Base-by-base conservation (phyloP, 2,888 invertebrate species). In the Monochamus alternatus region DNA sequence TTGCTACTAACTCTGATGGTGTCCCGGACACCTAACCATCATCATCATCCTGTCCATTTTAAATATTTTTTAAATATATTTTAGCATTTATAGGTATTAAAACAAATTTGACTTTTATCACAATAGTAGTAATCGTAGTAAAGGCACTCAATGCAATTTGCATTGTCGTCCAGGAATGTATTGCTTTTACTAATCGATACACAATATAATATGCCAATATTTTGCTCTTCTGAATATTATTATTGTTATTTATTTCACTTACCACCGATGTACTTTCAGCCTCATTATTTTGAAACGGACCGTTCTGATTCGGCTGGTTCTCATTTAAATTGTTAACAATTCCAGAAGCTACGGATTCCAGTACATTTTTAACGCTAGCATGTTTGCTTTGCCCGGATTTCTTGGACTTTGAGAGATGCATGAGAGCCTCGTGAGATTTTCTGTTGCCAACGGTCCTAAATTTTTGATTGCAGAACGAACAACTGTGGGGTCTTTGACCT, bases 381-480 rank as follows among this genome's bases (percentile, higher is more conserved):
- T 78, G 80, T 75, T 65, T 82, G 75, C 44, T 66, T 69, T 64
- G 75, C 75, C 64, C 67, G 12, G 30, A 74, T 38, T 63, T 80
- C 59, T 77, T 81, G 32, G 68, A 64, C 31, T 68, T 78, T 2
- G 63, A 51, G n/a, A 79, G 32, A 65, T 83, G 85, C 79, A 92
- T 92, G 5, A 90, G 89, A 22, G 88, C 79, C 73, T 92, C 89
- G 83, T 94, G 94, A 44, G 91, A 91, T 84, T 93, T 93, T 59
- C 92, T 89, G 81, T 93, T 93, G 0, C 93, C 93, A 0, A 93
- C 91, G 0, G 94, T 94, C 52, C 94, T 88, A 86, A 94, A 94
- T 75, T 90, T 89, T 77, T 90, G 87, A n/a, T 90, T 89, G 85
- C 94, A 94, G 73, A 91, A 87, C 0, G 89, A 88, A 93, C 86